Conservation (phyloP, 2,888 invertebrate species). For the Corbicula japonica region DNA sequence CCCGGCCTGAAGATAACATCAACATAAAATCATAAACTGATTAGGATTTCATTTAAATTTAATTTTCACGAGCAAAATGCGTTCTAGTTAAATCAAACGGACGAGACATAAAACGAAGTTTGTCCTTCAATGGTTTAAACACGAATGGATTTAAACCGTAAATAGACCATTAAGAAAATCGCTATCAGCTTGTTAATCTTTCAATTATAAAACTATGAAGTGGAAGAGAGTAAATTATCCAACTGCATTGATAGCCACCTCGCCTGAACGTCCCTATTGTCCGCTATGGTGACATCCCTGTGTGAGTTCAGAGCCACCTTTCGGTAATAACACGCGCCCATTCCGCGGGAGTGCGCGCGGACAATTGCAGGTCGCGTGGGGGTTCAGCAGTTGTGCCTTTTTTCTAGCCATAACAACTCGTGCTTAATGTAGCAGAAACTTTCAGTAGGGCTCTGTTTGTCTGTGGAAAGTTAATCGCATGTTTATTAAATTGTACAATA, state of each 20-base stretch:
- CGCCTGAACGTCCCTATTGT: slow-evolving; percentile 1
- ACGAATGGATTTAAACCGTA: slow-evolving; percentile 21
- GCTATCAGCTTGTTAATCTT: slow-evolving; percentile 34
- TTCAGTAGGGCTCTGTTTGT: too few relatives aligned
- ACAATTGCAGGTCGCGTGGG: slow-evolving; percentile 24
- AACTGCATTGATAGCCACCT: slow-evolving; percentile 12
- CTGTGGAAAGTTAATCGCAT: too few relatives aligned
- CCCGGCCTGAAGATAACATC: slow-evolving; percentile 51
- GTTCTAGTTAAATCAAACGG: slow-evolving; percentile 37
- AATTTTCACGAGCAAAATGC: slow-evolving; percentile 17
- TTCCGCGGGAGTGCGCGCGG: slow-evolving; percentile 16
- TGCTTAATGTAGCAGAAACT: slow-evolving; percentile 31
- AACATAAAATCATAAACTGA: slow-evolving; percentile 22
- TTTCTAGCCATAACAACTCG: slow-evolving; percentile 15
- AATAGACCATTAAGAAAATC: slow-evolving; percentile 23
- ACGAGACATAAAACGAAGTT: slow-evolving; percentile 5
- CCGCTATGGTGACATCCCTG: slow-evolving; percentile 9
- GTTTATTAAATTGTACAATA: too few relatives aligned
- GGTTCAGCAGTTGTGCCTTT: slow-evolving; percentile 6
- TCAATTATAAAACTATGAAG: slow-evolving; percentile 31
- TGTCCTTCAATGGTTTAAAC: slow-evolving; percentile 3
- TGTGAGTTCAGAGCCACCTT: slow-evolving; percentile 11
- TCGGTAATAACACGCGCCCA: slow-evolving; percentile 7
- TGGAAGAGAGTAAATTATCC: slow-evolving; percentile 39
- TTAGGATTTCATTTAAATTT: slow-evolving; percentile 37